These are phyloP conservation scores for Enteromius viviparus DNA, from an alignment of 2,797 vertebrate species.

Conservation along the genomic window DNA sequence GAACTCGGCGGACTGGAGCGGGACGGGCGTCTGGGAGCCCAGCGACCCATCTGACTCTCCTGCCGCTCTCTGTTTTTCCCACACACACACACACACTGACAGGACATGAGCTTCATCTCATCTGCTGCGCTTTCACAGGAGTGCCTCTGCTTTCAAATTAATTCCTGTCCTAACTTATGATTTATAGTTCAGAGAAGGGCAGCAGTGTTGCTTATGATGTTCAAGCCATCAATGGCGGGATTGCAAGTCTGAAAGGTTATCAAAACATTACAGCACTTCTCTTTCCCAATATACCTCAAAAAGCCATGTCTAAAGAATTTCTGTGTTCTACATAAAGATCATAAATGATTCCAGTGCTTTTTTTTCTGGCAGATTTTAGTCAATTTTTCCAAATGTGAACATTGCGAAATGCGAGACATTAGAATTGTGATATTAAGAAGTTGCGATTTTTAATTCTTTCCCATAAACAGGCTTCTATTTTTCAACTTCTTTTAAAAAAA, in stretches of 20 bases:
- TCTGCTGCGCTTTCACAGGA: slow-evolving; percentile 64
- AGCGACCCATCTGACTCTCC: slow-evolving; percentile 76
- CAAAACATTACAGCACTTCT: slow-evolving; percentile 49
- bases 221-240: slow-evolving; percentile 66
- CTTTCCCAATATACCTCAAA: slow-evolving; percentile 30
- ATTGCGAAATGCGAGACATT: too few species aligned
- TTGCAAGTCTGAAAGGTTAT: slow-evolving; percentile 52
- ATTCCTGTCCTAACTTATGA: slow-evolving; percentile 64
- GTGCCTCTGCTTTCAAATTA: slow-evolving; percentile 66
- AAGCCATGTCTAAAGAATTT: background rate
- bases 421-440: background rate
- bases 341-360: background rate
- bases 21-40: slow-evolving; percentile 72
- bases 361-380: background rate
- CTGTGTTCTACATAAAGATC: background rate
- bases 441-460: background rate
- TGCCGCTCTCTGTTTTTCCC: slow-evolving; percentile 80
- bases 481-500: background rate
- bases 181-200: slow-evolving; percentile 70
- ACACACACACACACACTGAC: slow-evolving; percentile 70
- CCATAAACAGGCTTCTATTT: background rate
- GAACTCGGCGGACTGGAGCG: background rate
- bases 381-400: background rate
- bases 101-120: slow-evolving; percentile 73
- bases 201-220: slow-evolving; percentile 68